Base-by-base conservation (phyloP, 2,113 vertebrate genomes). In the Heloderma charlesbogerti region DNA sequence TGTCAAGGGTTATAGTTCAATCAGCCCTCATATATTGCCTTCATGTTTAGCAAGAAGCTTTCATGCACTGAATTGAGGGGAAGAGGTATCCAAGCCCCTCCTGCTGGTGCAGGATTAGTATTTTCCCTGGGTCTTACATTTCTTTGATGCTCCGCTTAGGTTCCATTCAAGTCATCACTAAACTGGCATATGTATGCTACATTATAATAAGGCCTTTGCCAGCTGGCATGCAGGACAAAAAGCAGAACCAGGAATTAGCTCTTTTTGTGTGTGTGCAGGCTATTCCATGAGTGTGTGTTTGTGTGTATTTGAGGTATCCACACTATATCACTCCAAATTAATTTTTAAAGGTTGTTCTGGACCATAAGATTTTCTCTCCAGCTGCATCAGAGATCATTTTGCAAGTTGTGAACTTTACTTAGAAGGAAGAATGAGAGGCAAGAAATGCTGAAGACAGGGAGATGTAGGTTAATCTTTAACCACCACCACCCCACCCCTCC, bases 1-100 rank as follows among this genome's bases (percentile, higher is more conserved):
- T 71, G 84, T 79, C 77, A 89, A 71, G 77, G 92, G 88, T 92
- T 94, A 93, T 91, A 95, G 90, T 92, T 94, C 90, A n/a, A n/a
- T n/a, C n/a, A 88, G 88, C 81, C 89, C 88, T 92, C 92, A 89
- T 92, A 94, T 63, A 92, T 71, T 94, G 80, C 0, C 0, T 94
- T 96, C 34, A 72, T 88, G 34, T 92, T 93, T 92, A 91, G 82
- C 43, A 74, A 84, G 37, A 92, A 87, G 85, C 66, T 94, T 95
- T 88, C 92, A 88, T 48, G 57, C 0, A 22, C 79, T 27, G 69
- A 37, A 87, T 18, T 75, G 74, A 92, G 88, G 29, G 34, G 40
- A 4, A n/a, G 48, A 6, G 1, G 66, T 80, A 69, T 34, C 93
- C 3, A 18, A 18, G 4, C 1, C 0, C 79, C 15, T 57, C 60